Conservation (phyloP, 2,888 invertebrate species). For the Leptinotarsa haldemani region DNA sequence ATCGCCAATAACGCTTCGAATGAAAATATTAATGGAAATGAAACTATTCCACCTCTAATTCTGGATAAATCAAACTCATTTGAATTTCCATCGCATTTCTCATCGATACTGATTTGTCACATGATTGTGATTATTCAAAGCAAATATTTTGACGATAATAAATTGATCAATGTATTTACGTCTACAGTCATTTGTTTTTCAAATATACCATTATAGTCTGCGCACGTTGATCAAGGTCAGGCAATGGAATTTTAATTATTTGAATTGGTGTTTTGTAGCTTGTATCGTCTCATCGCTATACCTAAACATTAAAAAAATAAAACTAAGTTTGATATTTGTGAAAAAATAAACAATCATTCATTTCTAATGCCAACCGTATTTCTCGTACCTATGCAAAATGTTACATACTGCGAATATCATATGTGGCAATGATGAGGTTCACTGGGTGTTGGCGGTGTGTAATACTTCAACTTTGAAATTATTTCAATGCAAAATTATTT, state of each 20-base stretch:
- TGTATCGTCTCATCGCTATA: neutral
- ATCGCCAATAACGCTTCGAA: too few relatives aligned
- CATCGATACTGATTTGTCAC: slow-evolving; percentile 11
- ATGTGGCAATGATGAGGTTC: too few relatives aligned
- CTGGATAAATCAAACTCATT: neutral
- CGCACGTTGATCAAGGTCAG: slow-evolving; percentile 24
- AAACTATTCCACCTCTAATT: neutral
- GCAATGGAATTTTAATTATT: slow-evolving; percentile 26
- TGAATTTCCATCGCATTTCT: neutral
- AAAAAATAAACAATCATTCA: too few relatives aligned
- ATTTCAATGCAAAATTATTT: too few relatives aligned
- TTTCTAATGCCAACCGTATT: too few relatives aligned
- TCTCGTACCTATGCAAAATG: too few relatives aligned
- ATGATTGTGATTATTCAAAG: slow-evolving; percentile 6
- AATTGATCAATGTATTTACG: slow-evolving; percentile 24
- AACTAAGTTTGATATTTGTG: neutral
- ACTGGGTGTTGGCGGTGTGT: too few relatives aligned
- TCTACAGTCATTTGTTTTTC: slow-evolving; percentile 25
- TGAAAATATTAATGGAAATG: neutral
- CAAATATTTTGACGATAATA: slow-evolving; percentile 17
- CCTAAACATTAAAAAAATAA: neutral
- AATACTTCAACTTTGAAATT: too few relatives aligned
- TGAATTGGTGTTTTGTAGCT: slow-evolving; percentile 9
- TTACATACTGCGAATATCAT: too few relatives aligned
- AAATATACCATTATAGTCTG: slow-evolving; percentile 23